phyloP scores from a whole-genome alignment of 2,888 invertebrate genomes.

The Lasius platythorax region DNA sequence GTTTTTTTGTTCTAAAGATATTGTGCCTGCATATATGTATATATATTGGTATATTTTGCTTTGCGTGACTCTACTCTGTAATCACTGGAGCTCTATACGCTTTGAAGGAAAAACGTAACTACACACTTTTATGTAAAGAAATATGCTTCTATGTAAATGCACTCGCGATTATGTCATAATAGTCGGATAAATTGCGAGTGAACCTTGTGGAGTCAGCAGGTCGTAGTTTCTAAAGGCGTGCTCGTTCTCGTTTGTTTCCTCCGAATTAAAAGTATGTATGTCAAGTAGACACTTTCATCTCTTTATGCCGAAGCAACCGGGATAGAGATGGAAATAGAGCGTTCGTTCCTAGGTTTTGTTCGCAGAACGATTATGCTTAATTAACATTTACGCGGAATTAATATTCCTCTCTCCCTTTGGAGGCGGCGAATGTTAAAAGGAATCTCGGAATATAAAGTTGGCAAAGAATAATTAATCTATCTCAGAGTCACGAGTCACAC shows the following conservation, averaged over 20 bases:
- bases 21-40: background rate
- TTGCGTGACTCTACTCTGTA: background rate
- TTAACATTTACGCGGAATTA: conserved; percentile 16
- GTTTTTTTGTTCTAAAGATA: background rate
- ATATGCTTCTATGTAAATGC: background rate
- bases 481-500: background rate
- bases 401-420: background rate
- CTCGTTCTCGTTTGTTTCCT: background rate
- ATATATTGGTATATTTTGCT: background rate
- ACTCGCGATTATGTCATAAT: background rate
- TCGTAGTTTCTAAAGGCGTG: background rate
- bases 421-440: background rate
- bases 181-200: background rate
- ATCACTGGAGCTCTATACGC: background rate
- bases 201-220: background rate
- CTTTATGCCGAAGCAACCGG: background rate
- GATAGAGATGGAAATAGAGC: background rate
- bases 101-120: background rate
- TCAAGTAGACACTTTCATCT: background rate
- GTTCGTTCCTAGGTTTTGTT: background rate
- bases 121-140: background rate
- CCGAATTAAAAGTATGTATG: conserved; percentile 10
- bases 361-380: conserved; percentile 4
- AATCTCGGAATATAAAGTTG: background rate
- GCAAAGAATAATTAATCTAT: background rate